Conservation (phyloP, 2,797 vertebrate genomes). For the Telmatherina bonti region DNA sequence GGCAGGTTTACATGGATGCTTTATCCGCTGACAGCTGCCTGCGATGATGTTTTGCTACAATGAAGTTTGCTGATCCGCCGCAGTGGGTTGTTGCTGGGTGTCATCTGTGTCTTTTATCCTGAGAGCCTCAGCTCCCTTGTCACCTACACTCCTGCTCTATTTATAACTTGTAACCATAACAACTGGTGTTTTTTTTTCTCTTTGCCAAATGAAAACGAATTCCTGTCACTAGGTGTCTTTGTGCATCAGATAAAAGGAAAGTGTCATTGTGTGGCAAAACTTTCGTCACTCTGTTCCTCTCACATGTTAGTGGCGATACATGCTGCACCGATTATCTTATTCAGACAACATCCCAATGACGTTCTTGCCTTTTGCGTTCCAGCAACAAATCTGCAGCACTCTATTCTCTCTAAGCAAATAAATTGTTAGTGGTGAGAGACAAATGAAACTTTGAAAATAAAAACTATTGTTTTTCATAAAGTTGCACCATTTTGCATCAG, state of each 20-base stretch:
- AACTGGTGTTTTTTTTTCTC: conserved; percentile 76
- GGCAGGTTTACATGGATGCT: neutral
- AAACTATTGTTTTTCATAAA: conserved; percentile 53
- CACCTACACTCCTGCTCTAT: conserved; percentile 83
- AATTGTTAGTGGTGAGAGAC: conserved; percentile 45
- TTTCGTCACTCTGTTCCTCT: conserved; percentile 50
- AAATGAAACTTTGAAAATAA: conserved; percentile 52
- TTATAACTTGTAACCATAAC: conserved; percentile 88
- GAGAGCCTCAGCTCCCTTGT: conserved; percentile 79
- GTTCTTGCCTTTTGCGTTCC: conserved; percentile 23
- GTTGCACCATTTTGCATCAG: conserved; percentile 61
- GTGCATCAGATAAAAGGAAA: conserved; percentile 49
- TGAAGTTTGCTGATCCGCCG: conserved; percentile 61
- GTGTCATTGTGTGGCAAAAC: conserved; percentile 33
- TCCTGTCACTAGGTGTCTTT: conserved; percentile 74
- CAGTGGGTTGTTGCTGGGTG: conserved; percentile 78
- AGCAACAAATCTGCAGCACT: conserved; percentile 40
- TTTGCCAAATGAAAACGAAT: conserved; percentile 62
- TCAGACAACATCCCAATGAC: conserved; percentile 17
- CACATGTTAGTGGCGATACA: conserved; percentile 31
- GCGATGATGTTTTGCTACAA: conserved; percentile 36
- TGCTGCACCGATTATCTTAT: conserved; percentile 20
- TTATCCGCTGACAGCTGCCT: conserved; percentile 30
- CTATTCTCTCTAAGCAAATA: conserved; percentile 53
- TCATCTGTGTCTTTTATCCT: conserved; percentile 79